Evolutionary conservation across 2,797 vertebrate genomes (phyloP).

Genomic region (Pseudopleuronectes americanus): DNA sequence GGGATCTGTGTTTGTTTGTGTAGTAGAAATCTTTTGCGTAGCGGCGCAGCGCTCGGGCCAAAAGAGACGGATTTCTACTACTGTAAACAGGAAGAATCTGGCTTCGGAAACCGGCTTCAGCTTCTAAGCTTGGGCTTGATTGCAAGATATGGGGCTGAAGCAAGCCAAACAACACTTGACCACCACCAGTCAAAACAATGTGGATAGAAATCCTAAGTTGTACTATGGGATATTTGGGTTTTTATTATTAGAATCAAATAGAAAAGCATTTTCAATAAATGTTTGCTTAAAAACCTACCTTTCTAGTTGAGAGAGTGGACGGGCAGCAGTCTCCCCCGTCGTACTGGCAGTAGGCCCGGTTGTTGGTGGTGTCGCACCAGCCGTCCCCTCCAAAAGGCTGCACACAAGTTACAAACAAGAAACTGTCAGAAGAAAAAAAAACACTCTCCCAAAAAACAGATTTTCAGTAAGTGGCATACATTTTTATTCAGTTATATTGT

Average conservation of each 20-base stretch:
- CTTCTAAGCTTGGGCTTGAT: constrained; percentile 43
- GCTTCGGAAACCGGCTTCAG: constrained; percentile 47
- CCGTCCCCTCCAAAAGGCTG: constrained; percentile 96
- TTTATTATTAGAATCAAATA: constrained; percentile 5
- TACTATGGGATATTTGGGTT: background rate
- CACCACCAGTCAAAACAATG: constrained; percentile 26
- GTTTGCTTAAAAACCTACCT: constrained; percentile 80
- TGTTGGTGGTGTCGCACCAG: constrained; percentile 99
- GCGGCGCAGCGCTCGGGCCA: constrained; percentile 51
- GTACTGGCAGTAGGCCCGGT: constrained; percentile 96
- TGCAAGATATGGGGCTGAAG: constrained; percentile 30
- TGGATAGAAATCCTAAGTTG: constrained; percentile 1
- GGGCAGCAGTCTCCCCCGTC: constrained; percentile 98
- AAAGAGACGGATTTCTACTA: constrained; percentile 65
- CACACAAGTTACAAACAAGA: constrained; percentile 52
- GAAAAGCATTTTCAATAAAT: background rate
- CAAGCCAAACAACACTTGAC: constrained; percentile 22
- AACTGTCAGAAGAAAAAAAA: constrained; percentile 18
- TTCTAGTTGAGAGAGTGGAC: constrained; percentile 94
- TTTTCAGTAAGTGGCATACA: constrained; percentile 34
- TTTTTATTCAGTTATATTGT: constrained; percentile 34
- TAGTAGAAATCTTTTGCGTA: constrained; percentile 63
- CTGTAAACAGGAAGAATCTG: constrained; percentile 68
- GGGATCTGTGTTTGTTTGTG: constrained; percentile 74
- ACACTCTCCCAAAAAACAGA: constrained; percentile 40